These are phyloP conservation scores for Eupithecia subfuscata DNA, from an alignment of 2,888 invertebrate species.

Conservation along the genomic window DNA sequence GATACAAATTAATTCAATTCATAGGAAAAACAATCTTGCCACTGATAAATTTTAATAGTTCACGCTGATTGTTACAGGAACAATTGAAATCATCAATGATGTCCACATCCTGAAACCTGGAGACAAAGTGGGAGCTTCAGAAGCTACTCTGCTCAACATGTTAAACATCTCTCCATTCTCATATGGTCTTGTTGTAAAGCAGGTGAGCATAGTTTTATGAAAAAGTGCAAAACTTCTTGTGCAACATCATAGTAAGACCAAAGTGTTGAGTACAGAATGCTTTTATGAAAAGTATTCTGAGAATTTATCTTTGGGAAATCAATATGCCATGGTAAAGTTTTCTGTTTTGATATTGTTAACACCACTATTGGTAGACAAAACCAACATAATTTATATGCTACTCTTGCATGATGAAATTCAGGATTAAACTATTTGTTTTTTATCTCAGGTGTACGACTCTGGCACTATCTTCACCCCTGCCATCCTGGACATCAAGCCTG, in stretches of 20 bases:
- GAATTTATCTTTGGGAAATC: conserved; percentile 80
- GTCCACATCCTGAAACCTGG: conserved; percentile 96
- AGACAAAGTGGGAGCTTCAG: conserved; percentile 99
- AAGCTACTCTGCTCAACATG: conserved; percentile 99
- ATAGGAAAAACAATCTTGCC: background rate
- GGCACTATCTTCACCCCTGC: conserved; percentile 98
- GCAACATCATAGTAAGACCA: conserved; percentile 50
- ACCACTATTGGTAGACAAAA: conserved; percentile 25
- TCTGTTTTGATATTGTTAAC: conserved; percentile 35
- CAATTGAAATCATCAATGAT: conserved; percentile 99
- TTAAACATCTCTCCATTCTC: conserved; percentile 99
- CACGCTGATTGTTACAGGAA: conserved; percentile 73
- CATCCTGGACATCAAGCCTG: conserved; percentile 98
- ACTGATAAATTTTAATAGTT: background rate
- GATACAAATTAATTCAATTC: conserved; percentile 49
- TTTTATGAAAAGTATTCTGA: conserved; percentile 64
- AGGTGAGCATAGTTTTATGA: conserved; percentile 68
- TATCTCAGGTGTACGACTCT: conserved; percentile 93
- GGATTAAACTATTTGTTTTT: background rate
- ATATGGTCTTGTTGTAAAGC: conserved; percentile 97
- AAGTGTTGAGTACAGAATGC: conserved; percentile 81
- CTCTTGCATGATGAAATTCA: background rate
- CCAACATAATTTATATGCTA: background rate
- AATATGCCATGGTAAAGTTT: conserved; percentile 43
- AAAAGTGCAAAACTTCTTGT: background rate